These are phyloP conservation scores for Perizoma flavofasciatum DNA, from an alignment of 2,888 invertebrate genomes.

Conservation along the genomic window DNA sequence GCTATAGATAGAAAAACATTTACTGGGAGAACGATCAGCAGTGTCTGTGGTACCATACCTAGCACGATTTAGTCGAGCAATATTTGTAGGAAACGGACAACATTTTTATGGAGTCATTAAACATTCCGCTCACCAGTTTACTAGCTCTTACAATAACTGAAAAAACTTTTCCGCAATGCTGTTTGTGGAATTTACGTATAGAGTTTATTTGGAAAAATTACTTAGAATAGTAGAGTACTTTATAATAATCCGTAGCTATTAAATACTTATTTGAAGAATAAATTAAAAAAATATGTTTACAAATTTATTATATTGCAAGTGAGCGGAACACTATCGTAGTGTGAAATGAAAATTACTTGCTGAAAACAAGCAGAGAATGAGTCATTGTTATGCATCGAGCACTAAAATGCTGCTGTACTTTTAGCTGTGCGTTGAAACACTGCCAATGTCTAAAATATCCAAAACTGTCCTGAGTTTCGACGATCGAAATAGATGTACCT, in stretches of 20 bases:
- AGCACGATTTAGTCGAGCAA: too few relatives aligned
- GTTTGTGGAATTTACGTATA: too few relatives aligned
- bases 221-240: too few relatives aligned
- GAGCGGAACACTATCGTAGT: too few relatives aligned
- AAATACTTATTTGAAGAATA: too few relatives aligned
- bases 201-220: too few relatives aligned
- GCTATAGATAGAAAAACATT: neutral
- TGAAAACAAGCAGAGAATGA: conserved; percentile 9
- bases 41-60: too few relatives aligned
- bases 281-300: too few relatives aligned
- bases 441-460: conserved; percentile 29
- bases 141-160: neutral
- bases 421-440: conserved; percentile 23
- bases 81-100: neutral
- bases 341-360: too few relatives aligned
- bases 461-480: conserved; percentile 26
- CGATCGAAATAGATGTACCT: conserved; percentile 33
- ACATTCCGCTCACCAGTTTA: neutral
- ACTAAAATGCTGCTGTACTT: conserved; percentile 15
- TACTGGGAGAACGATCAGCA: neutral
- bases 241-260: too few relatives aligned
- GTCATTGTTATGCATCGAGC: conserved; percentile 17
- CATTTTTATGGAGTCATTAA: neutral
- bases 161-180: neutral
- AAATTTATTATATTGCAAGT: too few relatives aligned